These are phyloP conservation scores for Perodicticus potto DNA, from an alignment of 2,797 vertebrate genomes.

Conservation along the genomic window DNA sequence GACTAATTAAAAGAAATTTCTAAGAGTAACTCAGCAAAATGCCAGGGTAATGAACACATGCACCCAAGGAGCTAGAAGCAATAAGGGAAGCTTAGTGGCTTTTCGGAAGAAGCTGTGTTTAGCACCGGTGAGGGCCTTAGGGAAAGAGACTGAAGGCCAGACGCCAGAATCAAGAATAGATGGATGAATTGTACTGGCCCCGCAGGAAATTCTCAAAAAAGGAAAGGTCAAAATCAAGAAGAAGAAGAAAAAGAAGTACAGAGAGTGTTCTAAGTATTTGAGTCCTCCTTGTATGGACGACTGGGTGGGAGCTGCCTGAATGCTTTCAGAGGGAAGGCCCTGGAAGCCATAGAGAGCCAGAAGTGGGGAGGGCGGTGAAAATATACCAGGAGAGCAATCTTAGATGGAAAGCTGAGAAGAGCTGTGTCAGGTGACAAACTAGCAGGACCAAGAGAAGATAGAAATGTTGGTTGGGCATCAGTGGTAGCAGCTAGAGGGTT, in stretches of 20 bases:
- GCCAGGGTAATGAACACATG: constrained; percentile 63
- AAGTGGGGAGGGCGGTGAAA: not conserved
- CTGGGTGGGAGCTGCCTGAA: not conserved
- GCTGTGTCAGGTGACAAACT: not conserved
- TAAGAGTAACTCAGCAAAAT: constrained; percentile 34
- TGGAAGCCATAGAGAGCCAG: not conserved
- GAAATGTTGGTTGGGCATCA: not conserved
- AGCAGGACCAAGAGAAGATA: not conserved
- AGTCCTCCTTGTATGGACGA: not conserved
- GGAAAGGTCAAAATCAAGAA: not conserved
- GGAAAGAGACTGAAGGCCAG: not conserved
- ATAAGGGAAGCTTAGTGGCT: not conserved
- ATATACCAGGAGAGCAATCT: not conserved
- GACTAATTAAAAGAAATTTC: constrained; percentile 77
- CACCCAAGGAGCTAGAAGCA: not conserved
- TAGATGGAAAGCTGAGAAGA: not conserved
- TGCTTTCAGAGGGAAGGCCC: not conserved
- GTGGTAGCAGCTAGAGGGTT: not conserved
- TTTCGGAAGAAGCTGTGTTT: constrained; percentile 10
- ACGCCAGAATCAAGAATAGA: not conserved
- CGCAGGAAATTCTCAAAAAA: not conserved
- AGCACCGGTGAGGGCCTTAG: not conserved
- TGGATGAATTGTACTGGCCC: not conserved
- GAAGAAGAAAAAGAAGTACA: not conserved
- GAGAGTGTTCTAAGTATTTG: not conserved